phyloP scores from a whole-genome alignment of 2,797 vertebrate genomes.

The Bucorvus abyssinicus region DNA sequence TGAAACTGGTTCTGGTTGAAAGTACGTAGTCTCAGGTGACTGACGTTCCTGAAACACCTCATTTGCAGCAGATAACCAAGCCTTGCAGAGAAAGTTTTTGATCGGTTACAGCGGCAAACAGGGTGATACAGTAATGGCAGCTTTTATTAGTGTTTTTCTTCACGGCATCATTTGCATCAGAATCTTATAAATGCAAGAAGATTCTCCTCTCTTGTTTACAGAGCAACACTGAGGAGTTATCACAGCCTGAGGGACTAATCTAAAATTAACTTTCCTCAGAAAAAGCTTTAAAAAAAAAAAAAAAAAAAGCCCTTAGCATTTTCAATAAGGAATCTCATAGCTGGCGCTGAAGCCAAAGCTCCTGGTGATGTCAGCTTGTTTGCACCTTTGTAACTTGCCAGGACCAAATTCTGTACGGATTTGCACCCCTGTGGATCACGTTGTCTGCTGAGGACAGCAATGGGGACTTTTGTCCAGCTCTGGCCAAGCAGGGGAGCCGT shows the following conservation, averaged over 20 bases:
- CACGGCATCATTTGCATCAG: constrained; percentile 58
- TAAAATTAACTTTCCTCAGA: constrained; percentile 66
- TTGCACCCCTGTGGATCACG: constrained; percentile 12
- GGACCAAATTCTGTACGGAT: constrained; percentile 47
- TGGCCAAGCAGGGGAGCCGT: neutral
- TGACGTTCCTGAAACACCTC: constrained; percentile 30
- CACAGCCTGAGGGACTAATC: constrained; percentile 66
- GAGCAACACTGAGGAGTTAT: constrained; percentile 69
- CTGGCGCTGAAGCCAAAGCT: constrained; percentile 43
- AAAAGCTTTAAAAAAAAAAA: constrained; percentile 57
- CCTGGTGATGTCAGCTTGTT: constrained; percentile 63
- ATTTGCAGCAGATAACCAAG: constrained; percentile 27
- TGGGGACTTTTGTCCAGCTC: neutral
- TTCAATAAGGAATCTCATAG: constrained; percentile 51
- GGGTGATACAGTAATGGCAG: neutral
- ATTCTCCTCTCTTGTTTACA: constrained; percentile 66
- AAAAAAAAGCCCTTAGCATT: constrained; percentile 51
- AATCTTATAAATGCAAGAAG: constrained; percentile 54
- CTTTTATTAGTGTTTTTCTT: constrained; percentile 51
- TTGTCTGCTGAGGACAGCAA: neutral
- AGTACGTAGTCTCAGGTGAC: constrained; percentile 30
- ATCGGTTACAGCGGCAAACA: constrained; percentile 51
- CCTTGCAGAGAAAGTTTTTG: constrained; percentile 55
- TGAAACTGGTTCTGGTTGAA: constrained; percentile 48
- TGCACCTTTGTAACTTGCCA: constrained; percentile 58